Evolutionary conservation across 2,113 vertebrate genomes (phyloP).

Genomic region (Ophthalmolycus amberensis): DNA sequence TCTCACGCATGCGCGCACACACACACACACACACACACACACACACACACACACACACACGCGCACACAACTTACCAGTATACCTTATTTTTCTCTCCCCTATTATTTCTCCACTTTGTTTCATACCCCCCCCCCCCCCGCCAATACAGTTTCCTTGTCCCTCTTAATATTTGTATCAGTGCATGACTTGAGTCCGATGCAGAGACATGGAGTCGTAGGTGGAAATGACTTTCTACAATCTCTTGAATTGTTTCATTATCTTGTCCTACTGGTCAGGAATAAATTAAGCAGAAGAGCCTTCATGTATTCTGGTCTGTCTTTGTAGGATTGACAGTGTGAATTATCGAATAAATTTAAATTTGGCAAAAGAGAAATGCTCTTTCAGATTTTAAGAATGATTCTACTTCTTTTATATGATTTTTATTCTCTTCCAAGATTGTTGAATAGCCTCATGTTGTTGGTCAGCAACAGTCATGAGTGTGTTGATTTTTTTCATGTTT

Average conservation of each 20-base stretch:
- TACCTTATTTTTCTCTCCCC: slow-evolving; percentile 28
- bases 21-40: background rate
- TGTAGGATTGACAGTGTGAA: background rate
- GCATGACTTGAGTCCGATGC: slow-evolving; percentile 24
- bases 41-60: slow-evolving; percentile 4
- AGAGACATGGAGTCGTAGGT: slow-evolving; percentile 16
- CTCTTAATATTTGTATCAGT: slow-evolving; percentile 29
- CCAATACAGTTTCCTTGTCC: slow-evolving; percentile 5
- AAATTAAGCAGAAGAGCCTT: background rate
- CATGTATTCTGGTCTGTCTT: slow-evolving; percentile 13
- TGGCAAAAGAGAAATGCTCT: background rate
- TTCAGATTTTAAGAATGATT: background rate
- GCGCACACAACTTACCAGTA: background rate
- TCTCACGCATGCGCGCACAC: background rate
- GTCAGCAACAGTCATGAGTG: background rate
- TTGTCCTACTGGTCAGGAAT: slow-evolving; percentile 29
- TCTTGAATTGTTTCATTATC: slow-evolving; percentile 23
- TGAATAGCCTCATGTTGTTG: background rate
- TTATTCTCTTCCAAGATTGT: background rate
- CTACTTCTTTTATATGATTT: background rate
- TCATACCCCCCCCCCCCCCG: slow-evolving; percentile 15
- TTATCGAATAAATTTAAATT: background rate
- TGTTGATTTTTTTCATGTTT: background rate
- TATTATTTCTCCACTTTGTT: slow-evolving; percentile 51
- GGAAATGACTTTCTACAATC: slow-evolving; percentile 30